Conservation (phyloP, 2,888 invertebrate genomes). For the Dryococelus australis region DNA sequence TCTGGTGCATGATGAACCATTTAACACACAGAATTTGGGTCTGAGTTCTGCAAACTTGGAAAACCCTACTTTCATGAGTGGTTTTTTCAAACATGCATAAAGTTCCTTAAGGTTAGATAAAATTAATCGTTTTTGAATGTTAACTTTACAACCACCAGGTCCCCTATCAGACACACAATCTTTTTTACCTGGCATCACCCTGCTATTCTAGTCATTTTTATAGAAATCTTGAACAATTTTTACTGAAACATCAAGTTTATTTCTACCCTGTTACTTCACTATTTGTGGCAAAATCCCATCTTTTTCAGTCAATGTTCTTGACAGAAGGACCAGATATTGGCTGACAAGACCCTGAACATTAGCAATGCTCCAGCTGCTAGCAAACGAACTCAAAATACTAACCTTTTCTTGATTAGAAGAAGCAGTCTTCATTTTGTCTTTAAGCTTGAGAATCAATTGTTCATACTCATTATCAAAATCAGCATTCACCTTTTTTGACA, state of each 20-base stretch:
- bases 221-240: slow-evolving; percentile 24
- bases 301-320: slow-evolving; percentile 17
- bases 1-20: slow-evolving; percentile 22
- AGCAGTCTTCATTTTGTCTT: too few relatives aligned
- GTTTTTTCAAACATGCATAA: slow-evolving; percentile 17
- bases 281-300: slow-evolving; percentile 24
- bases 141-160: not conserved
- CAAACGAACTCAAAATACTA: too few relatives aligned
- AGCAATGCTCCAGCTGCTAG: slow-evolving; percentile 24
- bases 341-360: slow-evolving; percentile 6
- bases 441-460: too few relatives aligned
- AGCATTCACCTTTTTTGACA: too few relatives aligned
- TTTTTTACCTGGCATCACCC: slow-evolving; percentile 23
- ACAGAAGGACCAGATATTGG: not conserved
- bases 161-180: slow-evolving; percentile 24
- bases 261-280: not conserved
- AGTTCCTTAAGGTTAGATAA: slow-evolving; percentile 22
- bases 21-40: slow-evolving; percentile 23
- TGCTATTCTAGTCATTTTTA: not conserved
- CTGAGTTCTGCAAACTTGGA: slow-evolving; percentile 23
- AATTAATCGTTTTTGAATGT: not conserved
- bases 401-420: too few relatives aligned
- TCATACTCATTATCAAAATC: too few relatives aligned
- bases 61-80: not conserved
- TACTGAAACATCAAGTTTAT: slow-evolving; percentile 4